A percentile compares a stretch with the other conserved stretches of the same genome.
phyloP scores from a whole-genome alignment of 1,140 invertebrate species.

The Cotesia vestalis region DNA sequence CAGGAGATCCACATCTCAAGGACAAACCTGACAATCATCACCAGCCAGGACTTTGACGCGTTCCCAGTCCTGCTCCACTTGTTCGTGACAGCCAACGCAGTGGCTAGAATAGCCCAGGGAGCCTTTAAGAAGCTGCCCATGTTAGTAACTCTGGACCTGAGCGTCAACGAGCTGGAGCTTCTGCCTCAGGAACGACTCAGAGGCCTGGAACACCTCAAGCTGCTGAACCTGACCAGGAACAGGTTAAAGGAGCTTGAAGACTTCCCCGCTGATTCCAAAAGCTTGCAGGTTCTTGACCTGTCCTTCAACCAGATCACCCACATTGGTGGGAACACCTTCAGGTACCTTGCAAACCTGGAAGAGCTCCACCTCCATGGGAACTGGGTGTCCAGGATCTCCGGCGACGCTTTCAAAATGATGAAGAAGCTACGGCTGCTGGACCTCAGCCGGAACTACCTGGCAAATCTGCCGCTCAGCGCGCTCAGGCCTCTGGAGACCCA shows the following conservation, averaged over 20 bases:
- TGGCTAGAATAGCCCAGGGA: conserved; percentile 83
- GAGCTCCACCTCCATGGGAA: conserved; percentile 86
- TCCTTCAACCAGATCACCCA: conserved; percentile 84
- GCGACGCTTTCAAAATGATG: conserved; percentile 82
- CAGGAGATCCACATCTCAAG: conserved; percentile 83
- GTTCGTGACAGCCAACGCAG: conserved; percentile 78
- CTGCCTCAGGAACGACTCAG: conserved; percentile 85
- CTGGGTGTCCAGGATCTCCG: conserved; percentile 80
- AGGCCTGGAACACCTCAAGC: conserved; percentile 76
- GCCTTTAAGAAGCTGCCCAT: conserved; percentile 81
- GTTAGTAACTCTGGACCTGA: conserved; percentile 83
- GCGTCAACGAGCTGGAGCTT: conserved; percentile 83
- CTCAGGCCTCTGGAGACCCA: conserved; percentile 82
- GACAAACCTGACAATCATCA: conserved; percentile 86
- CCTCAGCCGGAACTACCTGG: conserved; percentile 84
- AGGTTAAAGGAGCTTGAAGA: conserved; percentile 82
- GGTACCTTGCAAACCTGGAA: conserved; percentile 76
- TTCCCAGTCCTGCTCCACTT: conserved; percentile 82
- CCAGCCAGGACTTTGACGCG: conserved; percentile 88
- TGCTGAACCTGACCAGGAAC: conserved; percentile 86
- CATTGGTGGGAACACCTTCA: conserved; percentile 79
- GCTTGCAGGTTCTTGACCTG: conserved; percentile 81
- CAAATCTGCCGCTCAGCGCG: conserved; percentile 81
- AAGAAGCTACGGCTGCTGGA: conserved; percentile 83
- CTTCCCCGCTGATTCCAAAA: conserved; percentile 80